phyloP scores from a whole-genome alignment of 2,113 vertebrate species.

The Chamaea fasciata region DNA sequence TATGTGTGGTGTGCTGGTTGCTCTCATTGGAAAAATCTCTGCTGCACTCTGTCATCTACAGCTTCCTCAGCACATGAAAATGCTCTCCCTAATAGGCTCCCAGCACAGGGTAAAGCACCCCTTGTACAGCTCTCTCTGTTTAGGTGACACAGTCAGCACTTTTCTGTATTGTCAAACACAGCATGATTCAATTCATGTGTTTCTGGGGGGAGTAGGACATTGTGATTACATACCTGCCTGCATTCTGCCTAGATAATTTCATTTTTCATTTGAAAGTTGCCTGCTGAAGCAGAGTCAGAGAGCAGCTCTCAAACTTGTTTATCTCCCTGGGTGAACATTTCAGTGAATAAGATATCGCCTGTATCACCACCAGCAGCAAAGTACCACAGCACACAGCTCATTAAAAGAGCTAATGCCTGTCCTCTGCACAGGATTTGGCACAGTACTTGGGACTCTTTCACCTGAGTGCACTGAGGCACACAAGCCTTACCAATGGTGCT shows the following conservation, averaged over 20 bases:
- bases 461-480: neutral
- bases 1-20: neutral
- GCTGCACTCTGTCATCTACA: neutral
- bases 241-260: neutral
- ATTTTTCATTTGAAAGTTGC: neutral
- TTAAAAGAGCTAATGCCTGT: neutral
- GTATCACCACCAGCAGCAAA: neutral
- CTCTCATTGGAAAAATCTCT: neutral
- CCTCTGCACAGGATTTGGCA: rapidly evolving
- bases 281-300: neutral
- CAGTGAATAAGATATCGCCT: neutral
- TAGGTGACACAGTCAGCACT: neutral
- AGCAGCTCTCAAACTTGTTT: neutral
- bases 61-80: neutral
- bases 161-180: neutral
- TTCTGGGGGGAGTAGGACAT: neutral
- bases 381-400: neutral
- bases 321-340: neutral
- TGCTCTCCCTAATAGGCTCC: neutral
- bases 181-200: rapidly evolving
- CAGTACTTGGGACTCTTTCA: neutral
- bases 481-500: neutral
- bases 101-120: neutral
- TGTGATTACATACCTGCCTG: neutral
- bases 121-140: neutral